Conservation (phyloP, 2,888 invertebrate species). For the Phengaris arion region DNA sequence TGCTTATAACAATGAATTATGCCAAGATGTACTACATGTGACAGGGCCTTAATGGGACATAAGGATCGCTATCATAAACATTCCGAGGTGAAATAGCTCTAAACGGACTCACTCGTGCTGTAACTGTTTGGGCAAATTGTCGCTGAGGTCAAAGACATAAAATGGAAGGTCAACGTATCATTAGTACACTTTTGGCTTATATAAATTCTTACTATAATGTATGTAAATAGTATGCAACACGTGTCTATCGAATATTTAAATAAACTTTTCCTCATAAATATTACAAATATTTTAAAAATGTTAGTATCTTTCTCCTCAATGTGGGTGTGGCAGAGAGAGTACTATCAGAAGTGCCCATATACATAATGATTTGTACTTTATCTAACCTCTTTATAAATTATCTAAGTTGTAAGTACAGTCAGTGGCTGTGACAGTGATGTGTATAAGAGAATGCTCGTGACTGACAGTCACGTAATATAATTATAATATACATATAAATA, state of each 20-base stretch:
- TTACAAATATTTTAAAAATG: not conserved
- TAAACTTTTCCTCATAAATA: slow-evolving; percentile 24
- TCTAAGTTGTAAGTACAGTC: too few relatives aligned
- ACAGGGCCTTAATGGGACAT: too few relatives aligned
- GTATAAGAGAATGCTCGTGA: too few relatives aligned
- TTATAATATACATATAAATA: too few relatives aligned
- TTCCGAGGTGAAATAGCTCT: too few relatives aligned
- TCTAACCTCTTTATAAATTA: not conserved
- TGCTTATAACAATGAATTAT: too few relatives aligned
- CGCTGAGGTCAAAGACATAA: not conserved
- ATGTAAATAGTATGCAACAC: not conserved
- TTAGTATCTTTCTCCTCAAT: not conserved
- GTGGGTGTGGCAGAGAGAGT: not conserved
- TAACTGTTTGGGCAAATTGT: not conserved
- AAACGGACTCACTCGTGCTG: too few relatives aligned
- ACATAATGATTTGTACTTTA: not conserved
- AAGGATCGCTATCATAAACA: too few relatives aligned
- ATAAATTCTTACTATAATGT: not conserved
- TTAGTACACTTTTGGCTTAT: not conserved
- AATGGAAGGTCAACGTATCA: not conserved
- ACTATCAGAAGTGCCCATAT: not conserved
- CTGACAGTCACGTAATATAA: too few relatives aligned
- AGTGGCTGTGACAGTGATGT: too few relatives aligned
- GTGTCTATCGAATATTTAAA: slow-evolving; percentile 1
- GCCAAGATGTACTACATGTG: too few relatives aligned